phyloP scores from a whole-genome alignment of 2,888 invertebrate genomes.

The Anticlea derivata region DNA sequence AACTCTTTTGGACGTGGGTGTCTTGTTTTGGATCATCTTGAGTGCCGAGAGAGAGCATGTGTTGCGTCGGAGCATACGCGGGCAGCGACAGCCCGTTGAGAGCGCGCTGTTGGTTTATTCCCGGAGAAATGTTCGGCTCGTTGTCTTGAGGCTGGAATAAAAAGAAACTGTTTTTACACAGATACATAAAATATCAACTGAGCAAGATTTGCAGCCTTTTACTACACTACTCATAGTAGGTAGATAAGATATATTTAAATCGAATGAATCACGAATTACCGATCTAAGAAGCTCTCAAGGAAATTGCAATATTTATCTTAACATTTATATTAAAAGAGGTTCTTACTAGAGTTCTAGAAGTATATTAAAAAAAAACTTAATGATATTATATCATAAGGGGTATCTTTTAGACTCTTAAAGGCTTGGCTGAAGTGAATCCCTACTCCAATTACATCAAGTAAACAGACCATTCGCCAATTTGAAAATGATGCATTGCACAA shows the following conservation, averaged over 20 bases:
- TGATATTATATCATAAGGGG: background rate
- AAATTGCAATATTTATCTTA: too few relatives aligned
- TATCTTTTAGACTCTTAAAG: background rate
- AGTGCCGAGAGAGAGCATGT: conserved; percentile 46
- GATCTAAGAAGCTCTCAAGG: too few relatives aligned
- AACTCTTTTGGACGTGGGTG: conserved; percentile 66
- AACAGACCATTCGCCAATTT: conserved; percentile 23
- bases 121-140: conserved; percentile 59
- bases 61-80: conserved; percentile 49
- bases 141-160: conserved; percentile 64
- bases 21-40: conserved; percentile 69
- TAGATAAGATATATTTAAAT: too few relatives aligned
- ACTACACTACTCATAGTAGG: too few relatives aligned
- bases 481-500: conserved; percentile 32
- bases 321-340: too few relatives aligned
- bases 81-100: conserved; percentile 53
- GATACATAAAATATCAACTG: background rate
- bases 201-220: background rate
- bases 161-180: conserved; percentile 22
- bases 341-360: too few relatives aligned
- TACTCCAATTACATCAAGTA: conserved; percentile 10
- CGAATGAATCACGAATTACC: background rate
- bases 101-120: conserved; percentile 51
- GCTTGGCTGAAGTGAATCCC: background rate
- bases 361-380: too few relatives aligned